phyloP scores from a whole-genome alignment of 2,888 invertebrate genomes.

The Lydus trimaculatus region DNA sequence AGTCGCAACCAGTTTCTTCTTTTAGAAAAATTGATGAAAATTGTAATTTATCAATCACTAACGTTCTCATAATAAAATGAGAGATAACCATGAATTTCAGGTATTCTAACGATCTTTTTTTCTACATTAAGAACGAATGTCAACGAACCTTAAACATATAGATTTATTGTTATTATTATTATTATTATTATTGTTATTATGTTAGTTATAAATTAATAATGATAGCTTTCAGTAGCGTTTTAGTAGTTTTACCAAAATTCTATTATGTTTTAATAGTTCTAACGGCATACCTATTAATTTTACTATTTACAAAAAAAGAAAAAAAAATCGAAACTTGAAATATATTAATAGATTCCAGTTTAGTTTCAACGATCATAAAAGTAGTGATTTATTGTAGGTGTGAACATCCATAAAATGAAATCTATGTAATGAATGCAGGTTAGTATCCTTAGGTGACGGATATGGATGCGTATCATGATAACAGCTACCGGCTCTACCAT shows the following conservation, averaged over 20 bases:
- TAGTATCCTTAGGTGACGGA: constrained; percentile 43
- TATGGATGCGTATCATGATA: constrained; percentile 41
- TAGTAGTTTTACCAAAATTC: background rate
- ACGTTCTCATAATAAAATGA: constrained; percentile 30
- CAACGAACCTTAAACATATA: background rate
- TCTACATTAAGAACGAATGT: too few species aligned
- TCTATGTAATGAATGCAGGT: constrained; percentile 38
- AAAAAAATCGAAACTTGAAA: background rate
- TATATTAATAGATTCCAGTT: background rate
- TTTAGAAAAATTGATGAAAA: constrained; percentile 23
- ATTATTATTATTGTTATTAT: too few species aligned
- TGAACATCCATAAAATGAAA: constrained; percentile 28
- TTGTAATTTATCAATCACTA: constrained; percentile 27
- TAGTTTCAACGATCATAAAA: background rate
- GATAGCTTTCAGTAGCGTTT: background rate
- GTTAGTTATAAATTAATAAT: background rate
- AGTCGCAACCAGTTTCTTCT: background rate
- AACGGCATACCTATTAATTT: background rate
- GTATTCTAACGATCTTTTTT: constrained; percentile 17
- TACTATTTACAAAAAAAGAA: background rate
- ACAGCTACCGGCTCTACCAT: constrained; percentile 39
- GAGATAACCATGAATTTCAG: constrained; percentile 24
- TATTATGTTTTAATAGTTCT: background rate
- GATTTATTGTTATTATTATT: background rate
- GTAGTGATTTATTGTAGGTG: constrained; percentile 26